Base-by-base conservation (phyloP, 1,140 invertebrate genomes). In the Dendrolimus kikuchii region DNA sequence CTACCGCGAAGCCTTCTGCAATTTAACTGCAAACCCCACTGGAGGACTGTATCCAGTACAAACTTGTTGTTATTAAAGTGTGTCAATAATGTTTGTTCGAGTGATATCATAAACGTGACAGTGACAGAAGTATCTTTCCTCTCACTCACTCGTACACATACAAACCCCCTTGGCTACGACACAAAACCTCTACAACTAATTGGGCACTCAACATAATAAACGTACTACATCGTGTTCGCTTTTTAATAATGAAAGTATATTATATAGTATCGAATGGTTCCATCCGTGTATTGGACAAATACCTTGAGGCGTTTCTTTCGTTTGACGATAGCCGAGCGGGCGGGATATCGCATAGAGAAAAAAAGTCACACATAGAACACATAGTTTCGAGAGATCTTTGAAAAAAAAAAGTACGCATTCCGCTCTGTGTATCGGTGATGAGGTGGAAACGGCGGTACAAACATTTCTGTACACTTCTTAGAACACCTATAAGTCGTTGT, bases 111-210 rank as follows among this genome's bases (percentile, higher is more conserved):
- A 44, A 51, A 50, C 38, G 7, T 51, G 36, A 53, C 6, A n/a
- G 59, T 66, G 66, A 76, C 59, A 59, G 76, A 74, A 80, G 77
- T 64, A 77, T 74, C 63, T 61, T 71, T 57, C 40, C 36, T 61
- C 57, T 67, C 70, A 71, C 66, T 63, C 71, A 70, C 57, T 66
- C 75, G 53, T 60, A 74, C 74, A 78, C 75, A 77, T 60, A 78
- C 75, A 81, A 74, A 86, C 83, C 83, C 83, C 83, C 81, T 86
- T 86, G 81, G 83, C 83, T 86, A 86, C 80, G 78, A 83, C 81
- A 83, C 79, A 83, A 71, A 76, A 81, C 71, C 74, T 80, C 80
- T 84, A 85, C 77, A 74, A 64, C 71, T 81, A 81, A 68, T 61
- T 68, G 64, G 60, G 71, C 73, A 77, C 65, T 71, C 46, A 71